These are phyloP conservation scores for Rhinophrynus dorsalis DNA, from an alignment of 2,797 vertebrate species.

Conservation along the genomic window DNA sequence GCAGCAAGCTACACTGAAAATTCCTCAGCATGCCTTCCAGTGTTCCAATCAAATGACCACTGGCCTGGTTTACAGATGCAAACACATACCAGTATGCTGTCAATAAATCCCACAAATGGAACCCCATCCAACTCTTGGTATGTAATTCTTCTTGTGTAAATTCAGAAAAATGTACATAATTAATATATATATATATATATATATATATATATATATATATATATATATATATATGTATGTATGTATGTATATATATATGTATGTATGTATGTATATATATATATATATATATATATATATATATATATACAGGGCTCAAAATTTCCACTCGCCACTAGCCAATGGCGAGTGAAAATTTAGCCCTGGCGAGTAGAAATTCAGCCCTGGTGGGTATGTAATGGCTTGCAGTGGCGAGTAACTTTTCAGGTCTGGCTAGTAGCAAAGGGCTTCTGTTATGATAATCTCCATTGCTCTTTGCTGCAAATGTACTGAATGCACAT, in stretches of 20 bases:
- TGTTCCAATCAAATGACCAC: constrained; percentile 87
- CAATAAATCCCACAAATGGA: constrained; percentile 74
- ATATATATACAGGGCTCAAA: too few relatives aligned
- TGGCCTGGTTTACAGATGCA: constrained; percentile 89
- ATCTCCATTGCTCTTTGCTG: too few relatives aligned
- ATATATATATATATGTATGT: background rate
- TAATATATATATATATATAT: background rate
- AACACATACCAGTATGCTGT: constrained; percentile 78
- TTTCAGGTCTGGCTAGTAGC: too few relatives aligned
- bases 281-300: too few relatives aligned
- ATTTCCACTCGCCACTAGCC: too few relatives aligned
- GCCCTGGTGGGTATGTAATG: too few relatives aligned
- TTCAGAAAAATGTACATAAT: background rate
- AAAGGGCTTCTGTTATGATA: too few relatives aligned
- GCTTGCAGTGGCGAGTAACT: too few relatives aligned
- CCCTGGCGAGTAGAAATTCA: too few relatives aligned
- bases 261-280: too few relatives aligned
- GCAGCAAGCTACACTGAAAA: constrained; percentile 82
- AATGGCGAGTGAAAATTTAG: too few relatives aligned
- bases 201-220: background rate
- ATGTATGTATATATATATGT: background rate
- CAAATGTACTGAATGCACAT: too few relatives aligned
- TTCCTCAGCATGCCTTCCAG: constrained; percentile 80
- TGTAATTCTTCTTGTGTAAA: background rate
- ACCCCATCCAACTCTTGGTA: constrained; percentile 80